Evolutionary conservation across 1,140 invertebrate genomes (phyloP), one percentile per base, ranked within the genome.

Genomic region (Magallana ariakensis): DNA sequence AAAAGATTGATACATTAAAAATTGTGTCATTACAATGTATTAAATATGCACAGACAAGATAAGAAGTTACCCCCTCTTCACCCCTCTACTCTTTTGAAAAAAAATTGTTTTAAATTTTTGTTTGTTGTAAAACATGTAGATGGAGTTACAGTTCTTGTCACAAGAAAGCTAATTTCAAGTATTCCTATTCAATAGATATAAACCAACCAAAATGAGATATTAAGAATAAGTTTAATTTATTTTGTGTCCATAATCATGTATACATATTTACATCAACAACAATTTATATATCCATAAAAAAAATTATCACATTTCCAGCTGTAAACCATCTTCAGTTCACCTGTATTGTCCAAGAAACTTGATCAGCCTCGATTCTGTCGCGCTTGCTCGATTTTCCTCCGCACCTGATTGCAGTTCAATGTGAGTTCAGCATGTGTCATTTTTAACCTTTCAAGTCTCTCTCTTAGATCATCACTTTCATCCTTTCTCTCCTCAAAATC

Each of bases 401-500:
- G 87, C 16, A 95, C 91, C 84, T 94, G 92, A 86, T 93, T 93
- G 88, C 92, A 92, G 85, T 92, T 92, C 11, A 95, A 87, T 26
- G 94, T 94, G 54, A 94, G 87, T 84, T 95, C 94, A 8, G 94
- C 93, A 91, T 95, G 94, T 62, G 88, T 83, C 91, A 93, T 92
- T 90, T 93, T 94, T 5, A 95, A 89, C n/a, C 88, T 85, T 82
- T 95, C 93, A 70, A 94, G 89, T 90, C 93, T 92, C 46, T 91
- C 66, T 75, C 91, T 88, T 56, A 94, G 91, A 70, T 92, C 91
- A 33, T 93, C 92, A 10, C 90, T 89, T 86, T 94, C 92, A 85
- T 94, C 94, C 85, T 93, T 93, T 19, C 92, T 89, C 33, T 94
- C 93, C 88, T 95, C 94, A 90, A 94, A 95, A 87, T 95, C 94